A percentile compares a stretch with the other conserved stretches of the same genome.
Conservation (phyloP, 2,888 invertebrate species). For the Acanthococcus lagerstroemiae region DNA sequence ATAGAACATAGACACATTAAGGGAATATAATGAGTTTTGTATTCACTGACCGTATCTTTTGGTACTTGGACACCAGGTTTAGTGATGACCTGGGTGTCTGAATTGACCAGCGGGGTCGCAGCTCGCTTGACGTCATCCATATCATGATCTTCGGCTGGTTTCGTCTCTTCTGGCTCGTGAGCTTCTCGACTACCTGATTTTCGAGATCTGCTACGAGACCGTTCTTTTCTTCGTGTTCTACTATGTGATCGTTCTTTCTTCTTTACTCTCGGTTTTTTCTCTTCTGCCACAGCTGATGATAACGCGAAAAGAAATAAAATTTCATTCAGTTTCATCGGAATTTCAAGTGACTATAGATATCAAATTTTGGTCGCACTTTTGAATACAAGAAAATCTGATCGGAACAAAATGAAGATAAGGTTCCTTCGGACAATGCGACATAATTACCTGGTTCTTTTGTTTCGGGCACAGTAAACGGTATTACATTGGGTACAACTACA, state of each 20-base stretch:
- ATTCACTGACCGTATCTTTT: background rate
- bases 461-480: conserved; percentile 20
- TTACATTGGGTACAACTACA: conserved; percentile 6
- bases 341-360: background rate
- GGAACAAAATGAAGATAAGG: too few species aligned
- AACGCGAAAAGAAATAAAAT: too few species aligned
- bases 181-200: conserved; percentile 33
- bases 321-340: background rate
- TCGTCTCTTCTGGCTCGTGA: conserved; percentile 33
- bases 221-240: conserved; percentile 35
- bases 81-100: conserved; percentile 35
- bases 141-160: conserved; percentile 31
- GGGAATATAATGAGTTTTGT: background rate
- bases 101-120: conserved; percentile 32
- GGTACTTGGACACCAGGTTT: conserved; percentile 40
- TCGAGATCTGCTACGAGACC: conserved; percentile 37
- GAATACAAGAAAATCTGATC: too few species aligned
- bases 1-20: background rate
- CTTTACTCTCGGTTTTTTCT: conserved; percentile 20
- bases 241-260: conserved; percentile 51
- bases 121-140: conserved; percentile 27
- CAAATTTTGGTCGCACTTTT: too few species aligned
- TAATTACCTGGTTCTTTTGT: conserved; percentile 22
- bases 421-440: too few species aligned
- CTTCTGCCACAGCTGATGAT: conserved; percentile 3